phyloP scores from a whole-genome alignment of 2,113 vertebrate species.

The Aegypius monachus region DNA sequence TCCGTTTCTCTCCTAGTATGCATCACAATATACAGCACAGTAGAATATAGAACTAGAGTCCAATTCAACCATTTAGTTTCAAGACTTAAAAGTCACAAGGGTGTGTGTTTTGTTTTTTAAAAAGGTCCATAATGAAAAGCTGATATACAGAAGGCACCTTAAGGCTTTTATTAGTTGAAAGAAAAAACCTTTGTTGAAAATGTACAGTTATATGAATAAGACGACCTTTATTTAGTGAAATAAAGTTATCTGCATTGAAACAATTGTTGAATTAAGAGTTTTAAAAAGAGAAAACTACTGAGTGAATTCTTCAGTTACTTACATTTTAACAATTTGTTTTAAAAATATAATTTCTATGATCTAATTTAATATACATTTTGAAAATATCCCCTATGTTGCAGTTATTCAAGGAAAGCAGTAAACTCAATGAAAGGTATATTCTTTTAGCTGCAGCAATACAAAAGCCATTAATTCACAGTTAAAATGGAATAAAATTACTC shows the following conservation, averaged over 20 bases:
- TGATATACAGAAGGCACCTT: conserved; percentile 26
- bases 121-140: neutral
- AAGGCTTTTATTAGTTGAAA: neutral
- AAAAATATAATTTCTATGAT: conserved; percentile 36
- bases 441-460: conserved; percentile 27
- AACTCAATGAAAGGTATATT: conserved; percentile 10
- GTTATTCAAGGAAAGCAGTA: conserved; percentile 34
- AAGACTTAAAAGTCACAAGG: neutral
- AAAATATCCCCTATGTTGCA: conserved; percentile 46
- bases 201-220: neutral
- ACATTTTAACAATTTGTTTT: neutral
- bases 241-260: neutral
- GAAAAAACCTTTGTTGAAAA: neutral
- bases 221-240: neutral
- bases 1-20: neutral
- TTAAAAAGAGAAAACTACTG: neutral
- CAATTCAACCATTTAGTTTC: neutral
- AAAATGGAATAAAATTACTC: conserved; percentile 7
- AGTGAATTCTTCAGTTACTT: neutral
- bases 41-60: neutral
- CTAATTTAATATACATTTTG: conserved; percentile 38
- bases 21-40: neutral
- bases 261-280: neutral
- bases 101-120: neutral
- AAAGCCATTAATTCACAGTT: conserved; percentile 51